Conservation (phyloP, 1,140 invertebrate genomes). For the Zaprionus africanus region DNA sequence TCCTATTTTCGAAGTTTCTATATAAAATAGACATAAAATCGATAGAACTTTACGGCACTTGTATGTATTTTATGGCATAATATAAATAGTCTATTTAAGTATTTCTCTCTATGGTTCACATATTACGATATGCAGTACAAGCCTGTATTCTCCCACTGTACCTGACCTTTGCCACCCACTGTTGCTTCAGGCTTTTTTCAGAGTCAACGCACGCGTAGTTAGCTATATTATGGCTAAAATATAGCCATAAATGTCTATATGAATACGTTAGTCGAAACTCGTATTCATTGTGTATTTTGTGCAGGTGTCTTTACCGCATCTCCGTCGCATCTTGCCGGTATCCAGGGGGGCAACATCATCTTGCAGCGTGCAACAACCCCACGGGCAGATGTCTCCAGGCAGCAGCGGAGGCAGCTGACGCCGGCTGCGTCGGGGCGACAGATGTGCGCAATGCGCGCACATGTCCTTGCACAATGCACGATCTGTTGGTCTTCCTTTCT, state of each 20-base stretch:
- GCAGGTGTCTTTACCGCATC: background rate
- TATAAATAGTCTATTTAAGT: background rate
- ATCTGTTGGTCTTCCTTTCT: slow-evolving; percentile 6
- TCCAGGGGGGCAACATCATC: slow-evolving; percentile 4
- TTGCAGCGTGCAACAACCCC: slow-evolving; percentile 25
- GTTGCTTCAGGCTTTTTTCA: background rate
- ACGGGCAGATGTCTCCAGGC: background rate
- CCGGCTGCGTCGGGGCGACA: background rate
- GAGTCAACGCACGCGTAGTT: background rate
- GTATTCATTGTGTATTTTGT: background rate
- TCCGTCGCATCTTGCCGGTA: slow-evolving; percentile 14
- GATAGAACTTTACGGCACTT: too few relatives aligned
- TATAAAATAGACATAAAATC: too few relatives aligned
- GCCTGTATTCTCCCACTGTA: background rate
- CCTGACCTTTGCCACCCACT: background rate
- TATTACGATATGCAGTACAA: background rate
- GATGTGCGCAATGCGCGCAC: slow-evolving; percentile 21
- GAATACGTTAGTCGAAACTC: background rate
- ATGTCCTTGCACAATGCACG: slow-evolving; percentile 49
- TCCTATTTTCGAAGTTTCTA: too few relatives aligned
- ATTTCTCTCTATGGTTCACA: background rate
- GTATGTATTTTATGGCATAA: background rate
- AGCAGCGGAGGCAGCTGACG: slow-evolving; percentile 16
- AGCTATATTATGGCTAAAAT: background rate
- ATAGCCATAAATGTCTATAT: background rate